Percentiles rank a stretch among this genome's conserved stretches.
phyloP scores from a whole-genome alignment of 2,888 invertebrate genomes.

The Conistra vaccinii region DNA sequence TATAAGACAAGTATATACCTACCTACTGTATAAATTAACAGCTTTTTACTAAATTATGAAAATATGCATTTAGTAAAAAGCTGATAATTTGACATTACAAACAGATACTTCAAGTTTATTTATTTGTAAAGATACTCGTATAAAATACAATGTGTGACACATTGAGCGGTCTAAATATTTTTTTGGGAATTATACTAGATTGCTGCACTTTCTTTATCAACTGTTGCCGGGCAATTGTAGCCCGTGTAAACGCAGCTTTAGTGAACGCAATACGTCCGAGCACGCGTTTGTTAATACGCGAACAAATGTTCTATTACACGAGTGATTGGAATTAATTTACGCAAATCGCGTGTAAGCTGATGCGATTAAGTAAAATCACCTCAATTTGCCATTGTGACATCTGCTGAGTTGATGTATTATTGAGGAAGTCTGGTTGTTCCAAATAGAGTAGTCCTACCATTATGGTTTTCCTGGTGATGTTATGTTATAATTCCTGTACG shows the following conservation, averaged over 20 bases:
- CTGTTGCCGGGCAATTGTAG: background rate
- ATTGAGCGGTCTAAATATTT: too few species aligned
- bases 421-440: background rate
- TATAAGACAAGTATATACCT: too few species aligned
- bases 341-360: conserved; percentile 49
- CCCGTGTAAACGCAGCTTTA: background rate
- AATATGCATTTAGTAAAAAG: too few species aligned
- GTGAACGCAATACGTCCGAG: conserved; percentile 9
- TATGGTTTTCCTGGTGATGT: background rate
- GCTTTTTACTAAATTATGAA: too few species aligned
- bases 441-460: background rate
- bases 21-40: too few species aligned
- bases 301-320: conserved; percentile 58
- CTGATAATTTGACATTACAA: too few species aligned
- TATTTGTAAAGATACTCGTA: too few species aligned
- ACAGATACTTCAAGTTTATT: too few species aligned
- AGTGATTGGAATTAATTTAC: conserved; percentile 53
- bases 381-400: conserved; percentile 45
- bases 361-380: conserved; percentile 42
- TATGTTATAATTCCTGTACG: too few species aligned
- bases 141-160: too few species aligned
- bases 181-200: background rate
- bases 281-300: conserved; percentile 27
- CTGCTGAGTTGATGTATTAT: conserved; percentile 22
- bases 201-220: background rate